phyloP scores from a whole-genome alignment of 2,113 vertebrate genomes.

The Calcarius ornatus region DNA sequence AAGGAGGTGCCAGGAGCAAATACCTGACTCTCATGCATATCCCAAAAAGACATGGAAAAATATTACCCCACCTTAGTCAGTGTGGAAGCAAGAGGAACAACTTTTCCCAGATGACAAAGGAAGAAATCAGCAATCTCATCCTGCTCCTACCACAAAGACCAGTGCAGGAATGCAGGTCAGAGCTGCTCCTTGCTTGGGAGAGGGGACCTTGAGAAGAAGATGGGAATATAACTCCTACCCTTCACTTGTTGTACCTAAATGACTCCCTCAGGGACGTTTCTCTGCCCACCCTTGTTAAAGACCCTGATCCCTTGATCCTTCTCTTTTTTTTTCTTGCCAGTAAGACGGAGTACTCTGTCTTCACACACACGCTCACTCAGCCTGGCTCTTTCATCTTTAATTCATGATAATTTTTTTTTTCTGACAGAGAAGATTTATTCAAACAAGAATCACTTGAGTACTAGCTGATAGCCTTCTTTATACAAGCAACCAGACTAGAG shows the following conservation, averaged over 20 bases:
- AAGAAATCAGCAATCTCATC: not conserved
- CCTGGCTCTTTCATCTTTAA: constrained; percentile 37
- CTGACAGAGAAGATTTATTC: constrained; percentile 24
- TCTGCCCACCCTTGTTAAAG: not conserved
- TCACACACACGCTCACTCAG: not conserved
- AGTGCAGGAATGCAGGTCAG: not conserved
- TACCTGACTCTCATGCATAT: not conserved
- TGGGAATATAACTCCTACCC: not conserved
- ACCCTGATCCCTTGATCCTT: not conserved
- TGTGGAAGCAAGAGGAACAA: not conserved
- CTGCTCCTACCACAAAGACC: not conserved
- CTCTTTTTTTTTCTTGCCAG: not conserved
- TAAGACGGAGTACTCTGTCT: not conserved
- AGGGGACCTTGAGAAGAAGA: not conserved
- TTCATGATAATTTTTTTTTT: not conserved
- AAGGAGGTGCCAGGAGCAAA: not conserved
- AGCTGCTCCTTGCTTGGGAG: not conserved
- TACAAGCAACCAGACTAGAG: not conserved
- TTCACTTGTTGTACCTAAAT: not conserved
- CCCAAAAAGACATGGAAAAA: not conserved
- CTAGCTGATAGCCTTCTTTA: not conserved
- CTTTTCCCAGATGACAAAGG: not conserved
- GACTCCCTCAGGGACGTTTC: not conserved
- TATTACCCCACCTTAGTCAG: not conserved
- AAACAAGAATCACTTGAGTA: constrained; percentile 20